These are phyloP conservation scores for Polietes domitor DNA, from an alignment of 2,888 invertebrate species.

Conservation along the genomic window DNA sequence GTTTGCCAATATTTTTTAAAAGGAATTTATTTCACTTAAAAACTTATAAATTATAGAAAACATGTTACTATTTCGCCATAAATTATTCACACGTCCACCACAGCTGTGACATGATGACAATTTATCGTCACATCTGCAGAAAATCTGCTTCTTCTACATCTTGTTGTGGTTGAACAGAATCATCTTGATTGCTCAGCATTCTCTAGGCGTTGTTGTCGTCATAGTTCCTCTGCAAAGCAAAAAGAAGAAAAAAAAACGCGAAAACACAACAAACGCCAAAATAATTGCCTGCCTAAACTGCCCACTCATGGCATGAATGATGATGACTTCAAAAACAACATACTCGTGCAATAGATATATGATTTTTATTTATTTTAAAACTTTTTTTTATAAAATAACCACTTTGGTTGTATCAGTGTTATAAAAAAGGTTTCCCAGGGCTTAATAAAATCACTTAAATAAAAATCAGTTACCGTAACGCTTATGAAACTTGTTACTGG, in stretches of 20 bases:
- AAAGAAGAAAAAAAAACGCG: not conserved
- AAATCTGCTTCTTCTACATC: constrained; percentile 5
- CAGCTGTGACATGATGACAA: not conserved
- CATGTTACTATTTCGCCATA: constrained; percentile 10
- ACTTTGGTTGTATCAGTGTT: no score
- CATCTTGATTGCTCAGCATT: no score
- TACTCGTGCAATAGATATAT: no score
- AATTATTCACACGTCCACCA: constrained; percentile 3
- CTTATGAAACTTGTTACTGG: no score
- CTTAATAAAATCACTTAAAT: no score
- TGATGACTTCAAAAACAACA: no score
- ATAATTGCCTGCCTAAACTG: not conserved
- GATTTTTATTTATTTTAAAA: no score
- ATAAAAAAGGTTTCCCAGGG: no score
- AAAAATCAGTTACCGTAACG: no score
- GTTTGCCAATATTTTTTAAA: no score
- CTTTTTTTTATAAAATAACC: no score
- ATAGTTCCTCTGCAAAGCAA: no score
- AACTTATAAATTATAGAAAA: constrained; percentile 12
- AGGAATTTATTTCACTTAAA: constrained; percentile 10
- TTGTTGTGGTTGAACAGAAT: constrained; percentile 8
- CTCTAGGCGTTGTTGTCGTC: not conserved
- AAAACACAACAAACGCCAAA: not conserved
- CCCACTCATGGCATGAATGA: not conserved
- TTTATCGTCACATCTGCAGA: not conserved